A percentile compares a stretch with the other conserved stretches of the same genome.
Evolutionary conservation across 37 sponge, comb jelly and placozoan genomes (phyloP).

Genomic region (Halichondria panicea): DNA sequence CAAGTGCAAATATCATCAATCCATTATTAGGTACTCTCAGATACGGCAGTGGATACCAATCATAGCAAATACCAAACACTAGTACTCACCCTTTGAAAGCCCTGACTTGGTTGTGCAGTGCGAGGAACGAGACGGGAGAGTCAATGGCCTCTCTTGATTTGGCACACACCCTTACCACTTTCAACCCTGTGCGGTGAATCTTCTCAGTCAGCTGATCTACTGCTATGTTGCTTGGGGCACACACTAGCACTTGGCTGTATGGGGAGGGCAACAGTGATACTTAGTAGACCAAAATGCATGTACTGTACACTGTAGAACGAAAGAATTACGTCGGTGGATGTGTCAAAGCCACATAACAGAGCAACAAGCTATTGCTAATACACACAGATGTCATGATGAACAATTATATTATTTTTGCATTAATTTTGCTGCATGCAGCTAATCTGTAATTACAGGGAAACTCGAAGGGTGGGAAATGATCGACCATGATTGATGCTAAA

Average conservation of each 20-base stretch:
- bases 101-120: constrained; percentile 93
- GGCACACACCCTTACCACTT: constrained; percentile 94
- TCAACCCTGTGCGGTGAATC: constrained; percentile 85
- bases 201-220: constrained; percentile 99
- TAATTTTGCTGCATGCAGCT: too few species aligned
- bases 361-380: background rate
- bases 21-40: background rate
- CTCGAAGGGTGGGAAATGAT: too few species aligned
- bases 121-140: constrained; percentile 89
- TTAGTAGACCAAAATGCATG: background rate
- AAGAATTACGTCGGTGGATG: background rate
- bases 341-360: background rate
- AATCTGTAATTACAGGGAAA: too few species aligned
- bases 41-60: background rate
- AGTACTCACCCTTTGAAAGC: constrained; percentile 47
- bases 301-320: background rate
- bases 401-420: too few species aligned
- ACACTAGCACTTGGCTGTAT: constrained; percentile 88
- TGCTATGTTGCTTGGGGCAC: constrained; percentile 98
- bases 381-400: too few species aligned
- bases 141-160: constrained; percentile 97
- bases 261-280: background rate
- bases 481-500: too few species aligned
- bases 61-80: background rate
- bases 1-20: background rate